A percentile compares a stretch with the other conserved stretches of the same genome.
Evolutionary conservation across 2,888 invertebrate species (phyloP).

Genomic region (Liodrosophila aerea): DNA sequence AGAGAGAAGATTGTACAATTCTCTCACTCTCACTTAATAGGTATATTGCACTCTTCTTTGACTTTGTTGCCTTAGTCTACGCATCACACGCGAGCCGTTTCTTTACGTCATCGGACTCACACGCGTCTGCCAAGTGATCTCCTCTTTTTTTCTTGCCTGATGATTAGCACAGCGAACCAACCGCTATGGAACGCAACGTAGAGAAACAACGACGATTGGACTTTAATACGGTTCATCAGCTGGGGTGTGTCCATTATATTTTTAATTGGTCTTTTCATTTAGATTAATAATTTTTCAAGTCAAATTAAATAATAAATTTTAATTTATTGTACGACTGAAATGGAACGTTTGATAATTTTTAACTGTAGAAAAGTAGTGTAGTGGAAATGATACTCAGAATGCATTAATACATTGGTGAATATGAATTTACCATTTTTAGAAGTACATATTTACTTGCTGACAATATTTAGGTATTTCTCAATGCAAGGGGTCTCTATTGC

Average conservation of each 20-base stretch:
- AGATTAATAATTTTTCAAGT: conserved; percentile 26
- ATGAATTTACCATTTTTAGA: no score
- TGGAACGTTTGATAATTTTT: no score
- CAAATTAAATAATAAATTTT: conserved; percentile 17
- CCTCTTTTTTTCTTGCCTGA: conserved; percentile 39
- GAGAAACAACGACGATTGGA: conserved; percentile 11
- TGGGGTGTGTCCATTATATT: conserved; percentile 15
- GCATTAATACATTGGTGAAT: no score
- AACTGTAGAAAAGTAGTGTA: no score
- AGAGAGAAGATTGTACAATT: no score
- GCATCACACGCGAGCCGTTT: conserved; percentile 54
- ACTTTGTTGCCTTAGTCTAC: conserved; percentile 26
- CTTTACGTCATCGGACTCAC: conserved; percentile 66
- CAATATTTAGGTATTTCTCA: no score
- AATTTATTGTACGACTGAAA: conserved; percentile 11
- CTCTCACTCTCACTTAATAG: conserved; percentile 13
- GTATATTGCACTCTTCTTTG: conserved; percentile 26
- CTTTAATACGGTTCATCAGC: conserved; percentile 31
- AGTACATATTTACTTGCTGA: no score
- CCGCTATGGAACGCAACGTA: conserved; percentile 30
- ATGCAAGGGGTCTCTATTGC: not conserved
- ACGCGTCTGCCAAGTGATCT: conserved; percentile 73
- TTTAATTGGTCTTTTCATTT: conserved; percentile 37
- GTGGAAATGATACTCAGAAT: no score
- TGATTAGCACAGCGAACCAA: conserved; percentile 65